Conservation (phyloP, 1,140 invertebrate genomes). For the Calliopsis andreniformis region DNA sequence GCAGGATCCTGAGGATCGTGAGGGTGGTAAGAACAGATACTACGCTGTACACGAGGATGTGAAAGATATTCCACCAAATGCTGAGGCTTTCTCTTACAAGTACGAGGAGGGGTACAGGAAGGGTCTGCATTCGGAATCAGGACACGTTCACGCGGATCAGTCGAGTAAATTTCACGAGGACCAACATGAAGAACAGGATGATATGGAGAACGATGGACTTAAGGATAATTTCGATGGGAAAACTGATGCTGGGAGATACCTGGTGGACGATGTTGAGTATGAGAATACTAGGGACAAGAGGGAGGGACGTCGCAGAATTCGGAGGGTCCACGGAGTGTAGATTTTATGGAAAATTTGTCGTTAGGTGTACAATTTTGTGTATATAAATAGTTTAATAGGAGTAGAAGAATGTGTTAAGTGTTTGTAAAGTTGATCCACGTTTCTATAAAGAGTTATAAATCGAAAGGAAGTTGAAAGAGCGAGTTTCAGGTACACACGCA, state of each 20-base stretch:
- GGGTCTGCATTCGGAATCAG: slow-evolving; percentile 60
- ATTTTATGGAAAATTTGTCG: no score
- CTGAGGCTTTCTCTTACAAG: slow-evolving; percentile 63
- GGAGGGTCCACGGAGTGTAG: background rate
- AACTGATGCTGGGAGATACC: slow-evolving; percentile 51
- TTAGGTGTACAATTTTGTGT: background rate
- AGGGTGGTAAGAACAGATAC: slow-evolving; percentile 8
- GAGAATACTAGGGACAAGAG: slow-evolving; percentile 58
- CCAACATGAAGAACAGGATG: slow-evolving; percentile 73
- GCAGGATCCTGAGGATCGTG: background rate
- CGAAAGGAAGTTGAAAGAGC: background rate
- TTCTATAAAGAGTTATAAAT: background rate
- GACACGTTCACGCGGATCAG: slow-evolving; percentile 68
- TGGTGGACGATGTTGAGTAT: slow-evolving; percentile 55
- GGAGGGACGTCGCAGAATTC: slow-evolving; percentile 41
- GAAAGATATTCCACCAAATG: slow-evolving; percentile 68
- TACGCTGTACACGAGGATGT: slow-evolving; percentile 68
- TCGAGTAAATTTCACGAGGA: slow-evolving; percentile 71
- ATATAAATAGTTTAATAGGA: background rate
- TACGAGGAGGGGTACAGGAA: slow-evolving; percentile 70
- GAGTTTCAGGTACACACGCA: slow-evolving; percentile 42
- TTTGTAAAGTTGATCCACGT: background rate
- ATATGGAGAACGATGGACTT: slow-evolving; percentile 77
- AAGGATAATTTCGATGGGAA: slow-evolving; percentile 76
- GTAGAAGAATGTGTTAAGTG: no score